phyloP scores from a whole-genome alignment of 64 coral and sea anemone genomes.

The Montipora foliosa region DNA sequence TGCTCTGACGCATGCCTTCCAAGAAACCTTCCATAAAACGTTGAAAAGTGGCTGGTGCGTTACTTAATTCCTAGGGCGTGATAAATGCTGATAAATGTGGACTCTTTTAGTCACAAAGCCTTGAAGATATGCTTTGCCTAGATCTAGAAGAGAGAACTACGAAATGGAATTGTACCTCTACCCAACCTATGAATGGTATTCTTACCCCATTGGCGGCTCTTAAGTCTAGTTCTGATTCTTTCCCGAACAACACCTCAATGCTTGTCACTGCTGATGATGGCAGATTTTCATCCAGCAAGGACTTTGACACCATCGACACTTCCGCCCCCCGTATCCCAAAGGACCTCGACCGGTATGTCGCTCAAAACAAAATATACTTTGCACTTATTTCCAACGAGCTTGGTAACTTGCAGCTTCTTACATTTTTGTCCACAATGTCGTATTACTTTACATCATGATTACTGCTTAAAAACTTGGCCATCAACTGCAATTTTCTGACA shows the following conservation, averaged over 20 bases:
- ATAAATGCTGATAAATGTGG: slow-evolving; percentile 19
- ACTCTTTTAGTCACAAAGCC: not conserved
- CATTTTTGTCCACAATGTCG: slow-evolving; percentile 64
- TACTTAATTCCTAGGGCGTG: slow-evolving; percentile 48
- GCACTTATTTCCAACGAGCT: slow-evolving; percentile 57
- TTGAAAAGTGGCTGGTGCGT: too few relatives aligned
- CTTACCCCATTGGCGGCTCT: slow-evolving; percentile 55
- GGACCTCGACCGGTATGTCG: not conserved
- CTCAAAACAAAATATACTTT: not conserved
- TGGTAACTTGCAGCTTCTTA: slow-evolving; percentile 59
- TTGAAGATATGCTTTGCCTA: too few relatives aligned
- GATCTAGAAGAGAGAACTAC: too few relatives aligned
- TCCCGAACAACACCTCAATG: slow-evolving; percentile 11
- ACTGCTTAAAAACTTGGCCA: slow-evolving; percentile 3
- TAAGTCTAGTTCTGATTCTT: not conserved
- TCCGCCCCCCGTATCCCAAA: slow-evolving; percentile 55
- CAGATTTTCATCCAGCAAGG: not conserved
- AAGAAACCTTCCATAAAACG: too few relatives aligned
- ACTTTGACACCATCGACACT: slow-evolving; percentile 29
- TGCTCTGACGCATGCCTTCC: too few relatives aligned
- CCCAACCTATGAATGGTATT: slow-evolving; percentile 25
- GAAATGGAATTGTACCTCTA: slow-evolving; percentile 3
- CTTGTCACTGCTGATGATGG: not conserved
- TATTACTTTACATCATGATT: slow-evolving; percentile 19
- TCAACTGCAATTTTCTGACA: slow-evolving; percentile 38